Conservation (phyloP, 2,797 vertebrate species). For the Orestias chungarensis region DNA sequence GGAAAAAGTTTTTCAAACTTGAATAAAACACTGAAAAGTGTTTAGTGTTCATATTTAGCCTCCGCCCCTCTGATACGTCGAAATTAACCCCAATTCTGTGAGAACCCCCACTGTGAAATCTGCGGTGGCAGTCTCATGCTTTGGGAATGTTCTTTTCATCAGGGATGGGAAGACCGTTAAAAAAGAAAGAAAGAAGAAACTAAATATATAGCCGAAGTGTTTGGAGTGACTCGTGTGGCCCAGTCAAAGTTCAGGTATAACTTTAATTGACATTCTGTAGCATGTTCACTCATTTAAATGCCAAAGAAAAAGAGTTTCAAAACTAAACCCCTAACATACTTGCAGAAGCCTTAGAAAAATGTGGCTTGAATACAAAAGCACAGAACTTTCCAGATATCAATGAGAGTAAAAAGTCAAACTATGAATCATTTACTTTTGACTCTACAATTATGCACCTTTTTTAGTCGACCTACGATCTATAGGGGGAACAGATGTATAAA, state of each 20-base stretch:
- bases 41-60: not conserved
- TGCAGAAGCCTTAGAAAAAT: not conserved
- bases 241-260: not conserved
- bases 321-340: not conserved
- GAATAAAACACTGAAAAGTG: not conserved
- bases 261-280: not conserved
- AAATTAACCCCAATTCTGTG: not conserved
- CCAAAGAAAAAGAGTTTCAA: not conserved
- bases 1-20: not conserved
- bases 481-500: too few species aligned
- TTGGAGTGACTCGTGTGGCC: too few species aligned
- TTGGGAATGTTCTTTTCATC: not conserved
- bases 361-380: not conserved
- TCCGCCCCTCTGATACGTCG: not conserved
- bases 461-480: not conserved
- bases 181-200: too few species aligned
- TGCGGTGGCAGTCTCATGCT: not conserved
- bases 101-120: not conserved
- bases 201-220: not conserved
- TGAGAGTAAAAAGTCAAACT: not conserved
- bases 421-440: not conserved
- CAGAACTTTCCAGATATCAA: not conserved
- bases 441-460: not conserved
- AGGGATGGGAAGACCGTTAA: not conserved
- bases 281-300: not conserved